Percentiles rank a stretch among this genome's conserved stretches.
These are phyloP conservation scores for Pristionchus maxplancki DNA, from an alignment of 2,888 invertebrate genomes.

Conservation along the genomic window DNA sequence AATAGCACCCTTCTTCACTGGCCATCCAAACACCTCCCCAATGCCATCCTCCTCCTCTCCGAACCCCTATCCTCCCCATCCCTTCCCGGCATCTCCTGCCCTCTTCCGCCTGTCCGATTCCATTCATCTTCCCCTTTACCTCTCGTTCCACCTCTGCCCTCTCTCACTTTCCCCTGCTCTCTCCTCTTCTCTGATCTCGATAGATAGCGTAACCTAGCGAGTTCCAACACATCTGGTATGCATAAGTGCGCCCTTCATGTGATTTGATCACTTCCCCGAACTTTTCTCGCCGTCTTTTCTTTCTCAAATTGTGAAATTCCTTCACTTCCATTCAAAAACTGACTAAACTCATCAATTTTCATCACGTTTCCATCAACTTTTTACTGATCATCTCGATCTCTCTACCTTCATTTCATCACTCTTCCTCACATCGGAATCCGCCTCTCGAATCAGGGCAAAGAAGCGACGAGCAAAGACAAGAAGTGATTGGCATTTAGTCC, in stretches of 20 bases:
- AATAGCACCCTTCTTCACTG: too few species aligned
- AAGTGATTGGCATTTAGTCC: slow-evolving; percentile 30
- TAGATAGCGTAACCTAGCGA: background rate
- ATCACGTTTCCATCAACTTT: background rate
- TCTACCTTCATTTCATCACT: background rate
- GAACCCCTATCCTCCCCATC: background rate
- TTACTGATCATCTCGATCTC: background rate
- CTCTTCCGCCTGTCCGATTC: slow-evolving; percentile 42
- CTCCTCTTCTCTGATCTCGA: slow-evolving; percentile 14
- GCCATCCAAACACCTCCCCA: background rate
- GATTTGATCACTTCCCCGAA: slow-evolving; percentile 4
- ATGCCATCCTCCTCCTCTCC: background rate
- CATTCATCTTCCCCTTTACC: slow-evolving; percentile 7
- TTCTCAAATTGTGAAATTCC: background rate
- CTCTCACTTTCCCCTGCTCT: slow-evolving; percentile 16
- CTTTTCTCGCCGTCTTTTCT: background rate
- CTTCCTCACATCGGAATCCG: background rate
- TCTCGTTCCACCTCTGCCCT: background rate
- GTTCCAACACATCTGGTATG: slow-evolving; percentile 21
- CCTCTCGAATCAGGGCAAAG: background rate
- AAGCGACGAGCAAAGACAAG: background rate
- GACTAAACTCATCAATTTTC: background rate
- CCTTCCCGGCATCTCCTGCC: background rate
- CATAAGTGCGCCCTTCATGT: slow-evolving; percentile 30
- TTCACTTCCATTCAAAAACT: background rate